These are phyloP conservation scores for Phaetusa simplex DNA, from an alignment of 2,113 vertebrate genomes.

Conservation along the genomic window DNA sequence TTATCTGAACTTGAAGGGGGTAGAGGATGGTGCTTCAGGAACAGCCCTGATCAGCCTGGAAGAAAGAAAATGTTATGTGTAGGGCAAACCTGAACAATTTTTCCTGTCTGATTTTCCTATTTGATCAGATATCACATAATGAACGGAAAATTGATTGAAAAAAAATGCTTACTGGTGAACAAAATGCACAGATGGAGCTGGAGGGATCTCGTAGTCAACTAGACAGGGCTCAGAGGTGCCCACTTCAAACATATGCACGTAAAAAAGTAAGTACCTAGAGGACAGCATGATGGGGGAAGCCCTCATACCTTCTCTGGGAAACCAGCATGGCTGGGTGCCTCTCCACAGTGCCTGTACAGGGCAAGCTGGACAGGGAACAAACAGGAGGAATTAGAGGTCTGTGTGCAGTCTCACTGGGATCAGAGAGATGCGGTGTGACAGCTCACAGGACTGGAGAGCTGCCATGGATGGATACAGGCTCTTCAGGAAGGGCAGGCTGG, in stretches of 20 bases:
- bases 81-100: background rate
- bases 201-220: background rate
- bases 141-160: background rate
- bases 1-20: background rate
- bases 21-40: background rate
- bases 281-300: background rate
- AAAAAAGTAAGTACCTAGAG: background rate
- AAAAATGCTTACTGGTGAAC: background rate
- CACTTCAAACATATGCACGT: background rate
- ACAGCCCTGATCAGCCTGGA: background rate
- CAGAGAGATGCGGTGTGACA: background rate
- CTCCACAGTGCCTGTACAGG: no score
- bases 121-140: background rate
- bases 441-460: background rate
- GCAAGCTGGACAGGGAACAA: background rate
- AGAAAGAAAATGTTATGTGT: background rate
- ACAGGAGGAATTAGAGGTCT: background rate
- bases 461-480: background rate
- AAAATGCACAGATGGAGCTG: background rate
- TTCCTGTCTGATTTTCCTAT: background rate
- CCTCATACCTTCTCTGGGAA: background rate
- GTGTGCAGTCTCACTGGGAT: background rate
- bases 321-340: background rate
- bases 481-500: background rate
- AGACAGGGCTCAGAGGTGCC: background rate